Base-by-base conservation (phyloP, 2,888 invertebrate genomes). In the Rhingia rostrata region DNA sequence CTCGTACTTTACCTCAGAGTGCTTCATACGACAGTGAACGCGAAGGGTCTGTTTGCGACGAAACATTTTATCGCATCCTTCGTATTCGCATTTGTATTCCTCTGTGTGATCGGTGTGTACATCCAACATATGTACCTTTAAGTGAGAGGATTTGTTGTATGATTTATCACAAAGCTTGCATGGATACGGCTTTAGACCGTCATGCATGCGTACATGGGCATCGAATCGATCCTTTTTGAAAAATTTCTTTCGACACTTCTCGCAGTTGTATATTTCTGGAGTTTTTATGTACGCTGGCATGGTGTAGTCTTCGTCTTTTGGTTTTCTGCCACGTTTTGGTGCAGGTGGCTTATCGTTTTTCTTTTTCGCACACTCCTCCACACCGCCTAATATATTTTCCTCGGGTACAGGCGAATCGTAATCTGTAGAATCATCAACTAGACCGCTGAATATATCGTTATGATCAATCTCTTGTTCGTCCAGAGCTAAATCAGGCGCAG, bases 21-120 rank as follows among this genome's bases (percentile, higher is more conserved):
- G 90, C 73, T 90, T 90, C 3, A 90, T 86, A 0, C 90, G 89
- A 32, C 90, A 89, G 80, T 90, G 90, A 22, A 90, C 89, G 39
- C 89, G 89, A 81, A 90, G 87, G n/a, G 90, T 89, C 45, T 90
- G 88, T 37, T 87, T 87, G 39, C 90, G 90, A 49, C 89, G 90
- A 67, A 91, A 90, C 32, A 89, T 85, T 43, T 90, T 89, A 2
- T 87, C 88, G 66, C 90, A 90, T 61, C 88, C 90, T 0, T 88
- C 84, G 37, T 89, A 86, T 35, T 88, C 88, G 47, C 91, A 90
- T 43, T 86, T 84, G 12, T 81, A 86, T n/a, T 72, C 86, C 9
- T 82, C 64, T 30, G 70, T 79, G 12, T 84, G 77, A 12, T 86
- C 86, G 0, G 84, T 70, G 14, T 88, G 88, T 4, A 69, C 54